Evolutionary conservation across 2,888 invertebrate genomes (phyloP), one percentile per base, ranked within the genome.

Genomic region (Athalia rosae): DNA sequence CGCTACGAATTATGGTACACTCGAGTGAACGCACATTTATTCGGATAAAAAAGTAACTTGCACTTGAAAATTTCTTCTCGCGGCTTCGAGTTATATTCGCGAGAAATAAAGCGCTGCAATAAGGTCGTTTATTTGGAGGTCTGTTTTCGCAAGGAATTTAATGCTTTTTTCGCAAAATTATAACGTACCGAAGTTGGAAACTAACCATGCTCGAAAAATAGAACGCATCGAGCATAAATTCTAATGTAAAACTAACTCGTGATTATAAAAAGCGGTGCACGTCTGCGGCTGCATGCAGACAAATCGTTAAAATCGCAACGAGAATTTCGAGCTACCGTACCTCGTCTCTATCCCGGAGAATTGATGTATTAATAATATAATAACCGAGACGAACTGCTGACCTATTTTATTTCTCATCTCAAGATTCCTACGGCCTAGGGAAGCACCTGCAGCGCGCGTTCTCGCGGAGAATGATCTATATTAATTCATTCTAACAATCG

Each of bases 401-500:
- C 13, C 9, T 15, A 59, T 59, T 67, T 67, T 15, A 11, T 28
- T 67, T 41, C 50, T 67, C 50, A 67, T 67, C 15, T 67, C 9
- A 4, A 67, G n/a, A 67, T 67, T 48, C 66, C 67, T 15, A 53
- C 50, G 11, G n/a, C n/a, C 45, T 50, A 9, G 11, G 11, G n/a
- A 9, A 45, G 59, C 59, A 59, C 59, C 45, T 7, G 15, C 4
- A 28, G 28, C 28, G 28, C 28, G 28, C 28, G 28, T 28, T 28
- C 28, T 28, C 28, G 28, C 28, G 28, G 28, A 8, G 4, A 45
- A 67, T 53, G 48, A 13, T 67, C 53, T 11, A 28, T 28, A 67
- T 53, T 53, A 67, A 67, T 67, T 67, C 53, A 67, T 67, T 67
- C 67, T 5, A n/a, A 53, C 50, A 67, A 67, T 67, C 67, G 67